Evolutionary conservation across 2,797 vertebrate species (phyloP), one percentile per base, ranked within the genome.

Genomic region (Silurus aristotelis): DNA sequence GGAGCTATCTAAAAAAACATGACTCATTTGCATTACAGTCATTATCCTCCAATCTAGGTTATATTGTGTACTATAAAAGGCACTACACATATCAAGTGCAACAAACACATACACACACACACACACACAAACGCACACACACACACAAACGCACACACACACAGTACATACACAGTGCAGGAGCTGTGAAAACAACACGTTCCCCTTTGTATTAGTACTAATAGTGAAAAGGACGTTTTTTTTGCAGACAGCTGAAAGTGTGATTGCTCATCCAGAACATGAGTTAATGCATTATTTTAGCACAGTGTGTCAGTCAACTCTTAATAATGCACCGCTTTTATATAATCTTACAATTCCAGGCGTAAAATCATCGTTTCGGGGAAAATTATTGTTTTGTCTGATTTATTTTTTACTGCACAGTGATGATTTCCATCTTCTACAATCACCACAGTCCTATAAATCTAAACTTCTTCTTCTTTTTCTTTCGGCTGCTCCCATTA

Each of bases 211-310:
- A 75, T 38, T 22, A 52, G 58, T 60, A 72, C 55, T 61, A 46
- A 43, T 60, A 17, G 55, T 25, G n/a, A 75, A 83, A 75, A 48
- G 9, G 43, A 6, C 20, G 73, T 48, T 70, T 61, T 55, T 63
- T 46, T n/a, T 31, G 17, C 58, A 79, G 58, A 63, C 58, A 79
- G 58, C 38, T 83, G 22, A 72, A 61, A 46, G 56, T 83, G 70
- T 83, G 70, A 83, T 61, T 83, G 82, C 70, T 83, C 82, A 83
- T 73, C 56, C 82, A 73, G 81, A 83, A 72, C 81, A 83, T 0
- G 27, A 52, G 77, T 79, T 63, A 79, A 79, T 79, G 77, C 77
- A 79, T 79, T 79, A 79, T 63, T 82, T 71, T 55, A 82, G 67
- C 80, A 82, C 68, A 43, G 58, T 70, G 80, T 82, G 66, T 71